These are phyloP conservation scores for Mesocentrotus franciscanus DNA, from an alignment of 53 echinoderm and acorn worm species.

Conservation along the genomic window DNA sequence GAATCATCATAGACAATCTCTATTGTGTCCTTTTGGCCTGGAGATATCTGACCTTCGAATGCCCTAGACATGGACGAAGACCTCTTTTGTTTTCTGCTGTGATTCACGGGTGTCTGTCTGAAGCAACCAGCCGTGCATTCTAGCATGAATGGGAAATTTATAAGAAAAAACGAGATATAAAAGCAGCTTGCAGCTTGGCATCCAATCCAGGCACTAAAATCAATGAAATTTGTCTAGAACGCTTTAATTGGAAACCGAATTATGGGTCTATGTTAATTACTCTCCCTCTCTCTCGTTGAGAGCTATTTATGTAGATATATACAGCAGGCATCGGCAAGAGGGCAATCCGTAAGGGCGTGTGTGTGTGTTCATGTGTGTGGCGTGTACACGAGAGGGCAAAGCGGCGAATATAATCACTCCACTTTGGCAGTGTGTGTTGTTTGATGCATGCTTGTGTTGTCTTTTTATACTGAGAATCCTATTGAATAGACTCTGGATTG, in stretches of 20 bases:
- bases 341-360: conserved; percentile 25
- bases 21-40: background rate
- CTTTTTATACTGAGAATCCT: background rate
- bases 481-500: conserved; percentile 18
- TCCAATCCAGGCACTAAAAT: conserved; percentile 1
- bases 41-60: conserved; percentile 3
- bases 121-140: conserved; percentile 3
- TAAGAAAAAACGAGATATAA: background rate
- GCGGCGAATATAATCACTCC: conserved; percentile 31
- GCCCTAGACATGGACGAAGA: conserved; percentile 6
- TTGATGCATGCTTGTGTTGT: background rate
- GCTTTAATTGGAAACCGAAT: conserved; percentile 57
- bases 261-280: conserved; percentile 65
- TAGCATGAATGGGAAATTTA: background rate
- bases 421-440: conserved; percentile 22
- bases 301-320: conserved; percentile 63
- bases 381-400: conserved; percentile 16
- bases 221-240: conserved; percentile 50
- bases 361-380: conserved; percentile 45
- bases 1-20: conserved; percentile 12
- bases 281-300: conserved; percentile 10
- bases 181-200: background rate
- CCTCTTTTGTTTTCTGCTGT: conserved; percentile 21
- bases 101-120: background rate
- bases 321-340: background rate